Percentiles rank a stretch among this genome's conserved stretches.
Conservation (phyloP, 2,888 invertebrate species). For the Caprella mutica region DNA sequence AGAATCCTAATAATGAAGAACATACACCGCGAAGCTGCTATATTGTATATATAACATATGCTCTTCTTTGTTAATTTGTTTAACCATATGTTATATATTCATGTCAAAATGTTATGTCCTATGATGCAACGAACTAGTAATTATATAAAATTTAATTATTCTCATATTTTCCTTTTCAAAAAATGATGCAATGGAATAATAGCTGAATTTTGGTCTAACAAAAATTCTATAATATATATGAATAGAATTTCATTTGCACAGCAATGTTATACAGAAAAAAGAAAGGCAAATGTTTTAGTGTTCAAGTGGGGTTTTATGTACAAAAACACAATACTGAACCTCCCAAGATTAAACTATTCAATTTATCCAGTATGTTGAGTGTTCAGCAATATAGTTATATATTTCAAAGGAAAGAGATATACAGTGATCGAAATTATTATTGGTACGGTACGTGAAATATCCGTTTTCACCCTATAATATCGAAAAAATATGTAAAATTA, state of each 20-base stretch:
- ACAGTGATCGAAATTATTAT: no score
- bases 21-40: no score
- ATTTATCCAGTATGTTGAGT: no score
- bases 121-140: not conserved
- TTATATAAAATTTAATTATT: not conserved
- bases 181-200: not conserved
- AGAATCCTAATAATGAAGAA: no score
- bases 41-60: not conserved
- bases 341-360: no score
- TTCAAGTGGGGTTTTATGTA: not conserved
- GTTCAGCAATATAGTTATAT: no score
- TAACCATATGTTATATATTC: not conserved
- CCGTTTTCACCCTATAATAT: no score
- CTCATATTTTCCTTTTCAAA: not conserved
- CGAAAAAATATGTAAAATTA: no score
- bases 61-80: not conserved
- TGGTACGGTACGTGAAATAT: no score
- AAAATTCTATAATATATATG: constrained; percentile 17
- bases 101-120: not conserved
- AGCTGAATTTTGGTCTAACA: not conserved
- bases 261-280: not conserved
- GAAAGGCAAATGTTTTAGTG: not conserved
- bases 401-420: no score
- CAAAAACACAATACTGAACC: not conserved
- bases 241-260: not conserved